Conservation (phyloP, 1,140 invertebrate species). For the Conus ventricosus region DNA sequence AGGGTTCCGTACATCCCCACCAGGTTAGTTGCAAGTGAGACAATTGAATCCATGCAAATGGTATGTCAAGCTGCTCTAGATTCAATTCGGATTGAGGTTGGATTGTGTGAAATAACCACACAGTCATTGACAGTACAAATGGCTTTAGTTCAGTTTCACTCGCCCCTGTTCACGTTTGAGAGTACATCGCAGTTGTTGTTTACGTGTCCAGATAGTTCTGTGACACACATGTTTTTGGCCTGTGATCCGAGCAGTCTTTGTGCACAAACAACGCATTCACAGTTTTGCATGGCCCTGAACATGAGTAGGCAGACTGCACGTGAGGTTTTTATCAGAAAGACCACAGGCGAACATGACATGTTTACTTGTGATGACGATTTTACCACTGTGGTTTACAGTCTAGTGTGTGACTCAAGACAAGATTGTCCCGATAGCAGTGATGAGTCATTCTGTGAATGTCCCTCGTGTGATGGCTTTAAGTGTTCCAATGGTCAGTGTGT, state of each 20-base stretch:
- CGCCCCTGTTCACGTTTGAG: background rate
- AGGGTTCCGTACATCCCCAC: too few species aligned
- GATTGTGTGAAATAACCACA: background rate
- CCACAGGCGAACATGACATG: background rate
- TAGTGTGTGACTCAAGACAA: slow-evolving; percentile 11
- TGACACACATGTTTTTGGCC: background rate
- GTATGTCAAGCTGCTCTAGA: too few species aligned
- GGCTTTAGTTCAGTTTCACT: background rate
- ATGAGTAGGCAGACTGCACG: too few species aligned
- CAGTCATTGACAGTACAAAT: background rate
- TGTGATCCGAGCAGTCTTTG: background rate
- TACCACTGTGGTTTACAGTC: background rate
- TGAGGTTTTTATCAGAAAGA: too few species aligned
- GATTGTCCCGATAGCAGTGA: slow-evolving; percentile 1
- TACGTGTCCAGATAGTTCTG: background rate
- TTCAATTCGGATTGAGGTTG: background rate
- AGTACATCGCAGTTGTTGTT: background rate
- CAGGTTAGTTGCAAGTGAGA: background rate
- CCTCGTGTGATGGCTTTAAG: background rate
- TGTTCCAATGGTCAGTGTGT: background rate
- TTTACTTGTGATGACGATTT: background rate
- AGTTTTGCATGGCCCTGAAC: too few species aligned
- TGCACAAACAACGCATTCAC: background rate
- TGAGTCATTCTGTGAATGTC: background rate
- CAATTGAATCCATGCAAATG: background rate